Base-by-base conservation (phyloP, 2,888 invertebrate species). In the Clepsis dumicolana region DNA sequence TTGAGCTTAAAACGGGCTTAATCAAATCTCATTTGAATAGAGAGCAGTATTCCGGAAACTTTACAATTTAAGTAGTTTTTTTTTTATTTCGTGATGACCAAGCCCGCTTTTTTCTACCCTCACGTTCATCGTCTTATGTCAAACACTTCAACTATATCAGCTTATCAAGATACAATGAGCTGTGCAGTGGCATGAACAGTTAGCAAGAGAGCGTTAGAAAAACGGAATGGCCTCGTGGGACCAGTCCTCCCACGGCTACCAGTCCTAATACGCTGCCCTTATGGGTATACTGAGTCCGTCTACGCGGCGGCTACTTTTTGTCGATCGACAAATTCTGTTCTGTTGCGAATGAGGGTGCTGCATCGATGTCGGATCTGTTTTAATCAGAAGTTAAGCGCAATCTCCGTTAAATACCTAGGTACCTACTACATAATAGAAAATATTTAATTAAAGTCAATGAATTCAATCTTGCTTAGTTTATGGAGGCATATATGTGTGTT, bases 211-310 rank as follows among this genome's bases (percentile, higher is more conserved):
- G 88, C 87, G 87, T 87, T 84, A 87, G 86, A 92, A 92, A 91
- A 91, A 91, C 83, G 73, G 70, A 81, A 75, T 78, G 79, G 77
- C 79, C 78, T 77, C 81, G 77, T 73, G 82, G 70, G 83, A 90
- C 91, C 83, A 80, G 93, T 92, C 84, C 91, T 85, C 93, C 93
- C 90, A 93, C 92, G 83, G 78, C 72, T 78, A 79, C 82, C 83
- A 79, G 79, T 81, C 72, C 72, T 71, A 72, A 75, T 73, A 73
- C 70, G 77, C 80, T 79, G 84, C 73, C 79, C 80, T 77, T 77
- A 75, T 78, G 73, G 71, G 78, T 73, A 72, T 68, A 74, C 71
- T 72, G 65, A 73, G 70, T 64, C 65, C 62, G 73, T 70, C 74
- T 63, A 70, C 69, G 70, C 71, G 72, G 67, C 64, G 75, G 79